Evolutionary conservation across 2,113 vertebrate genomes (phyloP), one percentile per base, ranked within the genome.

Genomic region (Beaufortia kweichowensis): DNA sequence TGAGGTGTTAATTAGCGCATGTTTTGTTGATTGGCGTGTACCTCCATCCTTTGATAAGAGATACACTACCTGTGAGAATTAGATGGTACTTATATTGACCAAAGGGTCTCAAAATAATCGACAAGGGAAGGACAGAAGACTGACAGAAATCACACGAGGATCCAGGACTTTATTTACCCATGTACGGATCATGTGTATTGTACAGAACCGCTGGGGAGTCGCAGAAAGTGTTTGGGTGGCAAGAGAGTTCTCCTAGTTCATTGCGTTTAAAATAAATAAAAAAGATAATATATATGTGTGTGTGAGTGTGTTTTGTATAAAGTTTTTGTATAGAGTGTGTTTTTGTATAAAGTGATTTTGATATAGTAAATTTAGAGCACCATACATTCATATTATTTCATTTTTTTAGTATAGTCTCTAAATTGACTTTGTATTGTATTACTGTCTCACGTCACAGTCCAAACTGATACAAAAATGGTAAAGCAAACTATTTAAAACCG

Each of bases 1-100:
- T 7, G 0, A 82, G 87, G 91, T 90, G 87, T 88, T 92, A 89
- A 93, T 92, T 91, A 92, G 88, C 91, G 89, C 89, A 85, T 86
- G 83, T 24, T 81, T 90, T 93, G 92, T 92, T 85, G 90, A 92
- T 91, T 91, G 90, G 79, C 61, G 72, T 82, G 83, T 86, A 84
- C 84, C 76, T 77, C 76, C 79, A 26, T 84, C 82, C 88, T 89
- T 91, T 91, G 89, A 91, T 91, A 90, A 90, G 86, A 81, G 84
- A 88, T 90, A 88, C 84, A 81, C 78, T 87, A 89, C 88, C 88
- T 88, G 1, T 50, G 79, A 75, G 78, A 82, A 86, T 87, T 83
- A 86, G 79, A 83, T 85, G 82, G 24, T 79, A 31, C 50, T 63
- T 66, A 79, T 83, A 86, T 89, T 84, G 86, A 91, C 90, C 86